phyloP scores from a whole-genome alignment of 2,113 vertebrate genomes.

The Numida meleagris region DNA sequence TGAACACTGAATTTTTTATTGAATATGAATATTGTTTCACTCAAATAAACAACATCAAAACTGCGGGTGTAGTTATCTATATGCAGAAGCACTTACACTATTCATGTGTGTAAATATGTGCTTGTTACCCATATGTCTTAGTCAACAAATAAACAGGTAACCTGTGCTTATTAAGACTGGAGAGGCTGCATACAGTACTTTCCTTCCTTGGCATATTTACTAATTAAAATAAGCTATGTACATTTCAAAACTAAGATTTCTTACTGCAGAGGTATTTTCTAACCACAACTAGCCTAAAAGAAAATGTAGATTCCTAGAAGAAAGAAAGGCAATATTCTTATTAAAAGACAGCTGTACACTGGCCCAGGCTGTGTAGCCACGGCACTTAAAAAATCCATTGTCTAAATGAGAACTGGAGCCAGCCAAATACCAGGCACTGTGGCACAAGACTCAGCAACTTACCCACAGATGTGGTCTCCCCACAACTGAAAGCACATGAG shows the following conservation, averaged over 20 bases:
- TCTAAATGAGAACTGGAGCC: neutral
- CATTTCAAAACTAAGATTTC: neutral
- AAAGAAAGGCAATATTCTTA: neutral
- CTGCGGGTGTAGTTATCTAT: neutral
- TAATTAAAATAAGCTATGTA: neutral
- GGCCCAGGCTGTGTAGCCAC: neutral
- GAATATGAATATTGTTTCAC: too few species aligned
- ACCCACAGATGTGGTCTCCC: neutral
- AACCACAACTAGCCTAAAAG: neutral
- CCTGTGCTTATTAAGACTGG: neutral
- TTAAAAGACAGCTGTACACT: neutral
- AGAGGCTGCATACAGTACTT: neutral
- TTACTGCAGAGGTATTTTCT: neutral
- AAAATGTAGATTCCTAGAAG: neutral
- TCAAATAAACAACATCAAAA: neutral
- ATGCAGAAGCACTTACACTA: neutral
- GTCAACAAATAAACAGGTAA: neutral
- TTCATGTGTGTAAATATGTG: too few species aligned
- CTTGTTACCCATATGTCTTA: neutral
- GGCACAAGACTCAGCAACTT: neutral
- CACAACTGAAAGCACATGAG: neutral
- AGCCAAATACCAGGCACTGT: neutral
- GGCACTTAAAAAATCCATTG: neutral
- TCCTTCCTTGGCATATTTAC: neutral
- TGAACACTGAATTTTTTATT: too few species aligned